Evolutionary conservation across 1,140 invertebrate genomes (phyloP).

Genomic region (Habropoda laboriosa): DNA sequence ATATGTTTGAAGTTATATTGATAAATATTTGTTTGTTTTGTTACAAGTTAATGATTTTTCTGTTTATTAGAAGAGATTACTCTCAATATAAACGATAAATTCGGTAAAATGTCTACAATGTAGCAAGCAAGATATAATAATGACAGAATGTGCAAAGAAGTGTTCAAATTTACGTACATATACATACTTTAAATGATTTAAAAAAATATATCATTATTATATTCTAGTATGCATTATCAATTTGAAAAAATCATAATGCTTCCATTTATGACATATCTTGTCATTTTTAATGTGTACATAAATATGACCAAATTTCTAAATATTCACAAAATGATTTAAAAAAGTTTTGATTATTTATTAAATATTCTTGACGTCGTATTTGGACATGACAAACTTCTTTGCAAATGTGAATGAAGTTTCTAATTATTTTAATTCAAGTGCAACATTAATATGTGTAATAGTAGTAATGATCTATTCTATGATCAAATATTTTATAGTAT

Average conservation of each 20-base stretch:
- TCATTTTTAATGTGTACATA: slow-evolving; percentile 27
- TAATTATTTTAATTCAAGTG: slow-evolving; percentile 14
- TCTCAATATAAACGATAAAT: not conserved
- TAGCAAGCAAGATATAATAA: not conserved
- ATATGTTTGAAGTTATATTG: not conserved
- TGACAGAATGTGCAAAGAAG: slow-evolving; percentile 18
- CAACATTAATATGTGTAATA: slow-evolving; percentile 13
- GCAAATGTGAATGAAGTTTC: slow-evolving; percentile 22
- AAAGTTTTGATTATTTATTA: slow-evolving; percentile 15
- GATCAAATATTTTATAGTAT: slow-evolving; percentile 36
- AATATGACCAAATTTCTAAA: slow-evolving; percentile 27
- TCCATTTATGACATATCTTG: slow-evolving; percentile 56
- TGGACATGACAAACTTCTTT: slow-evolving; percentile 19
- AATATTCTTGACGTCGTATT: slow-evolving; percentile 23
- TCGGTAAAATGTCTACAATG: not conserved
- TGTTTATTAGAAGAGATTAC: not conserved
- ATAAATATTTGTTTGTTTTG: slow-evolving; percentile 20
- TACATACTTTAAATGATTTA: slow-evolving; percentile 26
- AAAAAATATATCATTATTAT: slow-evolving; percentile 25
- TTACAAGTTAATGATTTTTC: slow-evolving; percentile 25
- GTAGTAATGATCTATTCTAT: slow-evolving; percentile 1
- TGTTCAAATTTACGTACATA: slow-evolving; percentile 39
- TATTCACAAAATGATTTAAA: slow-evolving; percentile 30
- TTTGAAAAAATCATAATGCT: slow-evolving; percentile 39
- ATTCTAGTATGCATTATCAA: slow-evolving; percentile 38